Conservation (phyloP, 2,888 invertebrate genomes). For the Meliscaeva auricollis region DNA sequence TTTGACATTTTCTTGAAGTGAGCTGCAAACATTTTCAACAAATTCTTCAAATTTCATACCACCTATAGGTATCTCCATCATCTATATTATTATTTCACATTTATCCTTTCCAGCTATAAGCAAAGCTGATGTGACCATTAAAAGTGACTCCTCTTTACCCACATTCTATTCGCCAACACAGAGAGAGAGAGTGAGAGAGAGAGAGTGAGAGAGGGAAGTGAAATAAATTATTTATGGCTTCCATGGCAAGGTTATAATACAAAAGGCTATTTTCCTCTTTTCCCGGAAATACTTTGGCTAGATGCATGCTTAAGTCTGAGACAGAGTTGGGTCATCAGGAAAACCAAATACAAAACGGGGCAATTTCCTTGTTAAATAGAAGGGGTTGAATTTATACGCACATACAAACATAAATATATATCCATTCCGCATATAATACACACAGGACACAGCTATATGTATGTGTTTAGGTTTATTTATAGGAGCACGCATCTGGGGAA, state of each 20-base stretch:
- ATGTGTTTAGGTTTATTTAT: neutral
- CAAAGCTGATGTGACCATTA: constrained; percentile 45
- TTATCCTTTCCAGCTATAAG: neutral
- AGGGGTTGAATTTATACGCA: constrained; percentile 39
- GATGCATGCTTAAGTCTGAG: constrained; percentile 56
- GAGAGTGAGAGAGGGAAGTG: constrained; percentile 13
- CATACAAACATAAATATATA: neutral
- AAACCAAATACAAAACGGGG: constrained; percentile 65
- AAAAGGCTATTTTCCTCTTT: constrained; percentile 58
- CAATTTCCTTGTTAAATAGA: constrained; percentile 64
- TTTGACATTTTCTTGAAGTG: constrained; percentile 38
- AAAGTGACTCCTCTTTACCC: constrained; percentile 51
- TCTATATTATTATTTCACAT: constrained; percentile 1
- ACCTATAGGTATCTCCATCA: constrained; percentile 3
- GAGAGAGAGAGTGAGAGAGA: neutral
- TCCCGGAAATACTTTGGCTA: constrained; percentile 69
- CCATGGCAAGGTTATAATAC: constrained; percentile 60
- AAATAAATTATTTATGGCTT: constrained; percentile 72
- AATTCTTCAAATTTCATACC: constrained; percentile 60
- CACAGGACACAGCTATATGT: neutral
- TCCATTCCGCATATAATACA: neutral
- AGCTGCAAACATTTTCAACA: constrained; percentile 63
- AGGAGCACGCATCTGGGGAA: constrained; percentile 45
- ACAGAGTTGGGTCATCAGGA: constrained; percentile 64
- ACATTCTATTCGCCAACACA: constrained; percentile 41